Base-by-base conservation (phyloP, 2,113 vertebrate species). In the Pipa parva region DNA sequence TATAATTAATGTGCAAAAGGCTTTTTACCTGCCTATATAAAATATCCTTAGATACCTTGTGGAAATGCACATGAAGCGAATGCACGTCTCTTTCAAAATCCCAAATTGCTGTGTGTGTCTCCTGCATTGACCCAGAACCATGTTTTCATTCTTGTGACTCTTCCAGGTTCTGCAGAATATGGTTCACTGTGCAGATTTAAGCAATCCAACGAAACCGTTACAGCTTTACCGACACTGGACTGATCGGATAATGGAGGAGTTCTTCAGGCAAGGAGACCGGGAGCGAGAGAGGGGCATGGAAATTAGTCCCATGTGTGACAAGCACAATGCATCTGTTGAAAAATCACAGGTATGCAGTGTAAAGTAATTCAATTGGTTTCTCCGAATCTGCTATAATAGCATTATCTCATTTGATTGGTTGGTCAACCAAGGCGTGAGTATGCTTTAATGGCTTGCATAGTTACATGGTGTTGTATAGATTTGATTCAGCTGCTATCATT, bases 241-340 rank as follows among this genome's bases (percentile, higher is more conserved):
- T 0, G 95, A 98, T 79, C 88, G 97, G 74, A 98, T 99, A 75
- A 99, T 98, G 96, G 97, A 99, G 77, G 97, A 99, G 80, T 99
- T 99, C 77, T 99, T 98, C 84, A 92, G 86, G 72, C 97, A 99
- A 62, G 97, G 97, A 26, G 97, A 99, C 83, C 77, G 96, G 1
- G 97, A 99, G 78, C 85, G 97, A 72, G 97, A 99, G 68, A 85
- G 97, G 1, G 95, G 97, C 76, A 99, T 99, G 95, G 96, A 99
- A 80, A 98, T 99, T 78, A 99, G 97, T 75, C 94, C 96, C 60
- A 99, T 99, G 97, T 99, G 97, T 87, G 97, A 99, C 84, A 98
- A 97, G 89, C 95, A 98, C 92, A 98, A 96, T 1, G 96, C 97
- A 37, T 99, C 97, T 4, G 92, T 99, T 56, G 95, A 99, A 80